These are phyloP conservation scores for Heliconius hortense DNA, from an alignment of 2,888 invertebrate genomes.

Conservation along the genomic window DNA sequence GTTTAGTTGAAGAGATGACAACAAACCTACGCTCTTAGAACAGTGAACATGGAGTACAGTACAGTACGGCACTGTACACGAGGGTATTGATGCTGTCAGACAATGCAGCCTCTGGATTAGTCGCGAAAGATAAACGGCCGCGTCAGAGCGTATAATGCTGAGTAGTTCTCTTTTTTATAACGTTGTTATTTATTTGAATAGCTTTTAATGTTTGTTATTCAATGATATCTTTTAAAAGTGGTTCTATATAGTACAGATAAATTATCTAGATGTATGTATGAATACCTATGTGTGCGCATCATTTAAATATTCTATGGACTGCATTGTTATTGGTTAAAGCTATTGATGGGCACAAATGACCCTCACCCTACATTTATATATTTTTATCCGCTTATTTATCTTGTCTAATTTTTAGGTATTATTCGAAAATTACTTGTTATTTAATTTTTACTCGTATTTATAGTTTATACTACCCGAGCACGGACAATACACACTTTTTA, in stretches of 20 bases:
- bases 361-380: too few relatives aligned
- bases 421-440: too few relatives aligned
- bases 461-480: too few relatives aligned
- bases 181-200: neutral
- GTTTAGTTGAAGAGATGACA: conserved; percentile 16
- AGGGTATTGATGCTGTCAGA: conserved; percentile 9
- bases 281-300: too few relatives aligned
- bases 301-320: neutral
- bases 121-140: conserved; percentile 24
- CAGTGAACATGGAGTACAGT: neutral
- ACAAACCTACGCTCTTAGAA: conserved; percentile 28
- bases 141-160: neutral
- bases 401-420: too few relatives aligned
- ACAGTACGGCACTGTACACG: neutral
- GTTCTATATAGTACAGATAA: neutral
- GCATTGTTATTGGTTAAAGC: neutral
- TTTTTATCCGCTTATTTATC: too few relatives aligned
- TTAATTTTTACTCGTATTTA: too few relatives aligned
- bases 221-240: neutral
- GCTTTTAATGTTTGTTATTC: conserved; percentile 13
- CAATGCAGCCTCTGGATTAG: conserved; percentile 23
- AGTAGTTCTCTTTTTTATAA: conserved; percentile 5
- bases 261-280: neutral
- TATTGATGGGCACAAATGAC: neutral
- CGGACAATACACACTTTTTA: too few relatives aligned